Percentiles rank a stretch among this genome's conserved stretches.
These are phyloP conservation scores for Zootoca vivipara DNA, from an alignment of 2,113 vertebrate species.

Conservation along the genomic window DNA sequence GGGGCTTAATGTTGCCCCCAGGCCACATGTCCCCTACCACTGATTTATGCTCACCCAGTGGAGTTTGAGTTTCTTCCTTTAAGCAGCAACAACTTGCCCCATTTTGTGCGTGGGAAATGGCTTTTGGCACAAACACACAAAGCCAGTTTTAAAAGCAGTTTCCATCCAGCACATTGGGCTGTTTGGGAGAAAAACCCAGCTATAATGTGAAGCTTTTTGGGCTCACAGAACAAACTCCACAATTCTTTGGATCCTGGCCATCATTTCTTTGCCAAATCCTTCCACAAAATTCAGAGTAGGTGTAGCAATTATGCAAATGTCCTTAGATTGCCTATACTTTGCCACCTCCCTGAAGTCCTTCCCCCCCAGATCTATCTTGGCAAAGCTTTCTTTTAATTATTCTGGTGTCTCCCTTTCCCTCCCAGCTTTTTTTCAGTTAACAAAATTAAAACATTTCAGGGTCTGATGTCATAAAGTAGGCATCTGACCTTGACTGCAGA, in stretches of 20 bases:
- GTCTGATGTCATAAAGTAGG: slow-evolving; percentile 26
- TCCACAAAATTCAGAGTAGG: background rate
- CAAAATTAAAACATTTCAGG: background rate
- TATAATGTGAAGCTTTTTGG: background rate
- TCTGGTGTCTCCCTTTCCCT: background rate
- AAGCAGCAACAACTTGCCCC: background rate
- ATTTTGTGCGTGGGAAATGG: background rate
- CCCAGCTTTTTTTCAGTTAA: background rate
- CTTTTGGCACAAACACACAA: background rate
- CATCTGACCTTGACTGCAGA: background rate
- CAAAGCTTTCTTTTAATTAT: background rate
- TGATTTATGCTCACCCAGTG: background rate
- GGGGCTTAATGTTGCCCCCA: no score
- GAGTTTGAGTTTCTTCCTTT: background rate
- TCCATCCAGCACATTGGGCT: background rate
- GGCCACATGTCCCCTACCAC: no score
- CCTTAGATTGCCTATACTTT: slow-evolving; percentile 3
- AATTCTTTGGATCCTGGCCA: background rate
- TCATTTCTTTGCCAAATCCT: background rate
- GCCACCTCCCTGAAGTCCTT: background rate
- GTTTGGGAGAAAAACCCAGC: background rate
- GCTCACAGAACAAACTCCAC: background rate
- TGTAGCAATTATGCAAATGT: background rate
- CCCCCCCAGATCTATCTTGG: background rate
- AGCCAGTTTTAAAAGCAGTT: background rate